phyloP scores from a whole-genome alignment of 2,113 vertebrate genomes.

The Ibidorhyncha struthersii region DNA sequence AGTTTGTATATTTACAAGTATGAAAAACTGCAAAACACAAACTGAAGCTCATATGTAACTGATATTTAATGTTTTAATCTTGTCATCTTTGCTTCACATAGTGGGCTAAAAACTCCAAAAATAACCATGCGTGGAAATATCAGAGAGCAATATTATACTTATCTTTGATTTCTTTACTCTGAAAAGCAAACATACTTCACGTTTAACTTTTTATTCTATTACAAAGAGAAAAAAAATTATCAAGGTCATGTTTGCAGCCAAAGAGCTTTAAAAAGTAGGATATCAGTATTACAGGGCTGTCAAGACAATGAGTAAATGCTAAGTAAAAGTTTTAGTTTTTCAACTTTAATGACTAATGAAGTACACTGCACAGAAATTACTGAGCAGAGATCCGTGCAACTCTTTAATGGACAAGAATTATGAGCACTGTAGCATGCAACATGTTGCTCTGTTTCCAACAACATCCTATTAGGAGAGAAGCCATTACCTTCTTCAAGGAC shows the following conservation, averaged over 20 bases:
- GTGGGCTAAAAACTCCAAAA: not conserved
- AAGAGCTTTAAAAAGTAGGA: not conserved
- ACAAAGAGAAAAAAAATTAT: not conserved
- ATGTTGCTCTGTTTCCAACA: not conserved
- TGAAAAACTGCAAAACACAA: not conserved
- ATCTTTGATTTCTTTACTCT: not conserved
- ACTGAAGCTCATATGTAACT: not conserved
- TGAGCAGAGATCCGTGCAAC: not conserved
- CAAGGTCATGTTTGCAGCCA: not conserved
- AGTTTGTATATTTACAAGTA: not conserved
- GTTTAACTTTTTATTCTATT: not conserved
- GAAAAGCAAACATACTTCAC: not conserved
- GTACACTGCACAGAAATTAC: not conserved
- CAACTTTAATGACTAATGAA: not conserved
- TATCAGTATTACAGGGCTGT: not conserved
- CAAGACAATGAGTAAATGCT: not conserved
- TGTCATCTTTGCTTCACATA: not conserved
- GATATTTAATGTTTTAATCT: not conserved
- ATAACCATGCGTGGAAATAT: not conserved
- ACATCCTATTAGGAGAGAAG: not conserved
- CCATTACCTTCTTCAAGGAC: conserved; percentile 92
- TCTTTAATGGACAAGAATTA: not conserved
- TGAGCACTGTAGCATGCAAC: not conserved
- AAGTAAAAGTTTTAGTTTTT: not conserved
- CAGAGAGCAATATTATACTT: not conserved